phyloP scores from a whole-genome alignment of 2,797 vertebrate species.

The Buceros bicornis region DNA sequence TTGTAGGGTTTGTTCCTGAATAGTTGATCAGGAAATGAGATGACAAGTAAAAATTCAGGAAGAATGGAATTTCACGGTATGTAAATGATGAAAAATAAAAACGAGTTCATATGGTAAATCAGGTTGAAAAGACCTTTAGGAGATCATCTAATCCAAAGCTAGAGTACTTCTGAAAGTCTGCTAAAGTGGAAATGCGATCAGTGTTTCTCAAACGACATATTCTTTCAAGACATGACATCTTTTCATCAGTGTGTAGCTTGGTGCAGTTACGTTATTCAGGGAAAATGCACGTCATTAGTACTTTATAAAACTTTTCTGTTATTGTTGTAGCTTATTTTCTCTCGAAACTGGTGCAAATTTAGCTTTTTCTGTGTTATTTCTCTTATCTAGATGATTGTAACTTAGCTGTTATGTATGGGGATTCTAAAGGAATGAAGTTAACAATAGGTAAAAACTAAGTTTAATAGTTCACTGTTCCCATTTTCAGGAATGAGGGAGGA shows the following conservation, averaged over 20 bases:
- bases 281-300: not conserved
- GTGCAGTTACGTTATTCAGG: not conserved
- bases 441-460: not conserved
- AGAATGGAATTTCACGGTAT: not conserved
- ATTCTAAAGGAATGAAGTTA: not conserved
- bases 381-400: not conserved
- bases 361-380: not conserved
- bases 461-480: not conserved
- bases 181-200: not conserved
- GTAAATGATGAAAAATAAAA: not conserved
- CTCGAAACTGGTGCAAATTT: not conserved
- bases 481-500: not conserved
- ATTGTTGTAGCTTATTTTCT: not conserved
- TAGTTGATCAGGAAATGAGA: not conserved
- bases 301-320: not conserved
- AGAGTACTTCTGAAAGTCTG: not conserved
- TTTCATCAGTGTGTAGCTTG: not conserved
- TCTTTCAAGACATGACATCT: not conserved
- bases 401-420: not conserved
- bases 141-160: not conserved
- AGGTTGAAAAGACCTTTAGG: not conserved
- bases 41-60: not conserved
- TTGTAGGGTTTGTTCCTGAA: not conserved
- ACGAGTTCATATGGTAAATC: not conserved
- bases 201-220: not conserved